Conservation (phyloP, 2,888 invertebrate species). For the Melinopterus prodromus region DNA sequence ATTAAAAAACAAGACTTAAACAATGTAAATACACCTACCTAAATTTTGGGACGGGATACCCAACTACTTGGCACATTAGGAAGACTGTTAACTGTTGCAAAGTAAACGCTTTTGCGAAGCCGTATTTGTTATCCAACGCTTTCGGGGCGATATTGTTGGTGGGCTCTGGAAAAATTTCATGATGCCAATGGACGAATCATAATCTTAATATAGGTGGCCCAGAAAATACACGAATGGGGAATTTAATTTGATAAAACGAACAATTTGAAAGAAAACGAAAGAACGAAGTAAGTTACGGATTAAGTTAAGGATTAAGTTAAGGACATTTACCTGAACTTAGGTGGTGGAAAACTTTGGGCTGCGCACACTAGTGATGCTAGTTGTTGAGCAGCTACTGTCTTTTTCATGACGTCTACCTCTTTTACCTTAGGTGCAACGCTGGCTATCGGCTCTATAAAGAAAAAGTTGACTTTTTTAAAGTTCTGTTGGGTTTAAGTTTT, state of each 20-base stretch:
- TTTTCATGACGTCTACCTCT: constrained; percentile 61
- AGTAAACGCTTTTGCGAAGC: constrained; percentile 54
- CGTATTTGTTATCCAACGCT: constrained; percentile 60
- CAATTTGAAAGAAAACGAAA: too few relatives aligned
- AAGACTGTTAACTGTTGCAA: constrained; percentile 61
- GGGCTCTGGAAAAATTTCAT: constrained; percentile 66
- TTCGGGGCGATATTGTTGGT: constrained; percentile 71
- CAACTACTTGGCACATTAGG: constrained; percentile 74
- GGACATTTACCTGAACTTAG: constrained; percentile 69
- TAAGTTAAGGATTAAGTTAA: neutral
- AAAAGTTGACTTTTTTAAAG: neutral
- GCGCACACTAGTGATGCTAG: constrained; percentile 60
- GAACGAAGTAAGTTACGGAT: neutral
- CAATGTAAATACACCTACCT: constrained; percentile 65
- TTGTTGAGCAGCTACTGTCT: constrained; percentile 48
- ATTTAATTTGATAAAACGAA: too few relatives aligned
- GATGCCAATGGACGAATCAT: neutral
- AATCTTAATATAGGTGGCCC: neutral
- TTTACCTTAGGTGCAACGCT: constrained; percentile 61
- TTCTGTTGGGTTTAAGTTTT: neutral
- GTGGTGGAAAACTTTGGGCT: constrained; percentile 67
- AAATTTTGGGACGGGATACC: constrained; percentile 75
- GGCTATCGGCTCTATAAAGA: constrained; percentile 60
- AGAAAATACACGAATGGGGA: constrained; percentile 7
- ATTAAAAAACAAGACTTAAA: constrained; percentile 27